Conservation (phyloP, 2,113 vertebrate species). For the Malurus melanocephalus region DNA sequence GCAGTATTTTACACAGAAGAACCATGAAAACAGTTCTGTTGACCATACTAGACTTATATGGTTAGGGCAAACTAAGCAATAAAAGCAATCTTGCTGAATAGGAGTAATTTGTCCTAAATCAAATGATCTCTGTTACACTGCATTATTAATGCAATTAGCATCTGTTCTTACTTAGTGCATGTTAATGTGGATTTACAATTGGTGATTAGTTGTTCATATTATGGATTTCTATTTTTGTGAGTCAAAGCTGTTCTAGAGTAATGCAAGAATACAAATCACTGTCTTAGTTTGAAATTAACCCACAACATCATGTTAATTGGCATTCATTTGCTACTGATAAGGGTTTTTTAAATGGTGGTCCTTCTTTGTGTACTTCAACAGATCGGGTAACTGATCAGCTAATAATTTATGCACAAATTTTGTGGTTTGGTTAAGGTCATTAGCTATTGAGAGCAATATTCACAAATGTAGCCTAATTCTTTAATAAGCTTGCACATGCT, state of each 20-base stretch:
- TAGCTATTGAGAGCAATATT: background rate
- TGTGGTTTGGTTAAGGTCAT: background rate
- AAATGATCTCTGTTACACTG: background rate
- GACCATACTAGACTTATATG: background rate
- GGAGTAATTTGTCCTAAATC: background rate
- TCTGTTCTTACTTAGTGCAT: background rate
- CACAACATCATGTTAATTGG: background rate
- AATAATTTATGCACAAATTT: background rate
- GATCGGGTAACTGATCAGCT: background rate
- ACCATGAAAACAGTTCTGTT: background rate
- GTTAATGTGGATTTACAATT: background rate
- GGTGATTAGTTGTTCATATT: conserved; percentile 10
- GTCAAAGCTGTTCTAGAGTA: background rate
- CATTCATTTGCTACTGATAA: background rate
- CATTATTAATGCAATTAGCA: conserved; percentile 29
- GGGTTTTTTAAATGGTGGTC: background rate
- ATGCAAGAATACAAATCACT: conserved; percentile 14
- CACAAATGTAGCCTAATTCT: background rate
- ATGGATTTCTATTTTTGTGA: conserved; percentile 3
- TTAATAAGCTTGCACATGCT: background rate
- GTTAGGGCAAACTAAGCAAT: background rate
- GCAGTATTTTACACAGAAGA: background rate
- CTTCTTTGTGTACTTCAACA: background rate
- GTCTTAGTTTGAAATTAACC: too few relatives aligned
- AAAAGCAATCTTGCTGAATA: background rate